Evolutionary conservation across 1,140 invertebrate genomes (phyloP).

Genomic region (Arion vulgaris): DNA sequence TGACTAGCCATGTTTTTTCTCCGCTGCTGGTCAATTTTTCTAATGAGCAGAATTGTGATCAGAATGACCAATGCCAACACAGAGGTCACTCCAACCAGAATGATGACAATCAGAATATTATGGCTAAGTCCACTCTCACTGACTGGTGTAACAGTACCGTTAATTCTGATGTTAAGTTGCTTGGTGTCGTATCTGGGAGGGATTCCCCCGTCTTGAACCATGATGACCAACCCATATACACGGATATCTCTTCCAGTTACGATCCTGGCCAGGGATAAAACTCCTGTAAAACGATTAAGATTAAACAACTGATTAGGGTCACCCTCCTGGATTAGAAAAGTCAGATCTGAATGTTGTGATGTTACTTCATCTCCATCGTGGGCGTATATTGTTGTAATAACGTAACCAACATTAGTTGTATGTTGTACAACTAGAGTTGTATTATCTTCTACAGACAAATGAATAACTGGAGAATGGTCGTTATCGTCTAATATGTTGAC

Average conservation of each 20-base stretch:
- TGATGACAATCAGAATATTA: slow-evolving; percentile 49
- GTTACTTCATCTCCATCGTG: slow-evolving; percentile 53
- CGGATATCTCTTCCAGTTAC: slow-evolving; percentile 50
- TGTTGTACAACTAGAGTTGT: slow-evolving; percentile 53
- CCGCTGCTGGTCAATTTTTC: slow-evolving; percentile 40
- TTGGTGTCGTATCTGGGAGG: slow-evolving; percentile 31
- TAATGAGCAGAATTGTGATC: slow-evolving; percentile 44
- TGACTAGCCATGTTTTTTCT: slow-evolving; percentile 16
- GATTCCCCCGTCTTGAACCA: slow-evolving; percentile 56
- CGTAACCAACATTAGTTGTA: slow-evolving; percentile 39
- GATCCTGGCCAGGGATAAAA: slow-evolving; percentile 50
- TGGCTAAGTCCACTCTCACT: neutral
- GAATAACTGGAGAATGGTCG: slow-evolving; percentile 66
- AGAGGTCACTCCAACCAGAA: slow-evolving; percentile 42
- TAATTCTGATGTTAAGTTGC: slow-evolving; percentile 33
- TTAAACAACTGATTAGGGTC: slow-evolving; percentile 56
- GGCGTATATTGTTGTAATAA: slow-evolving; percentile 55
- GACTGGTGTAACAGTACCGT: slow-evolving; percentile 31
- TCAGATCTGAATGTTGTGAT: slow-evolving; percentile 22
- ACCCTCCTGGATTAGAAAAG: slow-evolving; percentile 46
- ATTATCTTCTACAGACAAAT: slow-evolving; percentile 57
- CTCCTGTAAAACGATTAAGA: slow-evolving; percentile 53
- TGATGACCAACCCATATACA: slow-evolving; percentile 51
- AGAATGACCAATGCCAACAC: slow-evolving; percentile 44
- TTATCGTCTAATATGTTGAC: slow-evolving; percentile 65